phyloP scores from a whole-genome alignment of 1,140 invertebrate genomes.

The Nephila pilipes region DNA sequence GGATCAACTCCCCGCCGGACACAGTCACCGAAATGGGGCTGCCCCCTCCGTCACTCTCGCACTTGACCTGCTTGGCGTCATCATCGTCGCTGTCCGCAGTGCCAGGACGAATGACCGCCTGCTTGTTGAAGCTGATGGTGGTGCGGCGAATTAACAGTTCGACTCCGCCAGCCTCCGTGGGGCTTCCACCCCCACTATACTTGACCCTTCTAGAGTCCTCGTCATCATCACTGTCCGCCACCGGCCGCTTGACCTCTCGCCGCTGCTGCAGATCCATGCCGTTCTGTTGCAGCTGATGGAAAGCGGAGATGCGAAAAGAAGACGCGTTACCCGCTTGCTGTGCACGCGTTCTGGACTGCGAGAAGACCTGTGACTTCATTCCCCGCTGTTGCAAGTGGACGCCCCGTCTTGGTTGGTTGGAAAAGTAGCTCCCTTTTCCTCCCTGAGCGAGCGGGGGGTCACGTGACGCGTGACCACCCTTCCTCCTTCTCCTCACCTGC shows the following conservation, averaged over 20 bases:
- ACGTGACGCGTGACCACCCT: slow-evolving; percentile 24
- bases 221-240: slow-evolving; percentile 5
- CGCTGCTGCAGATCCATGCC: slow-evolving; percentile 34
- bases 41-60: background rate
- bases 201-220: background rate
- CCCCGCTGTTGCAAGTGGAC: slow-evolving; percentile 37
- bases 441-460: slow-evolving; percentile 1
- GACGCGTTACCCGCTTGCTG: slow-evolving; percentile 32
- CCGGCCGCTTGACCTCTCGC: background rate
- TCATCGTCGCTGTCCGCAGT: background rate
- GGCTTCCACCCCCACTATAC: background rate
- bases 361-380: slow-evolving; percentile 63
- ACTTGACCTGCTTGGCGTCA: slow-evolving; percentile 23
- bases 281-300: background rate
- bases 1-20: slow-evolving; percentile 51
- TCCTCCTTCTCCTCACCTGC: background rate
- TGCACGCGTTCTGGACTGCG: slow-evolving; percentile 52
- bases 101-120: background rate
- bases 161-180: background rate
- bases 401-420: slow-evolving; percentile 51
- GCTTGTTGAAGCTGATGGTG: background rate
- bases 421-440: slow-evolving; percentile 52
- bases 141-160: background rate
- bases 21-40: slow-evolving; percentile 51
- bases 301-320: slow-evolving; percentile 16